Conservation (phyloP, 2,113 vertebrate species). For the Barbus barbus region DNA sequence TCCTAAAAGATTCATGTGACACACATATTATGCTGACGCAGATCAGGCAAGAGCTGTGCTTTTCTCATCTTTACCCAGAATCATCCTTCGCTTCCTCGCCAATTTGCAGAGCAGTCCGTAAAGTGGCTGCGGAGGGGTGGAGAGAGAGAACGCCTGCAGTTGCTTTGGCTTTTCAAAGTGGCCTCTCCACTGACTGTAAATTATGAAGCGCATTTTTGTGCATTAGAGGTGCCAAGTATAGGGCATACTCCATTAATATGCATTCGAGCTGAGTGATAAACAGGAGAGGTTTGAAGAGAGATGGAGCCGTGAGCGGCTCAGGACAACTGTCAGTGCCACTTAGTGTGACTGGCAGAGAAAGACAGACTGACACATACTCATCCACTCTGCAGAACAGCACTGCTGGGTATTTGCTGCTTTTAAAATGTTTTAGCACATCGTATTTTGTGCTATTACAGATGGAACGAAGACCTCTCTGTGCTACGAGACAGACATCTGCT, state of each 20-base stretch:
- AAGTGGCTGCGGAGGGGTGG: conserved; percentile 9
- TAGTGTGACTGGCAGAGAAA: conserved; percentile 31
- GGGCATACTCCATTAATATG: conserved; percentile 46
- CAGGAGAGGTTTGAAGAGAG: conserved; percentile 29
- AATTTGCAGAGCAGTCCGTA: conserved; percentile 39
- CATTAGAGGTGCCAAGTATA: conserved; percentile 43
- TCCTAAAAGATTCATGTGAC: conserved; percentile 30
- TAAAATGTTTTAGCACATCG: conserved; percentile 2
- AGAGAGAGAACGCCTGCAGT: not conserved
- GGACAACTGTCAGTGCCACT: conserved; percentile 42
- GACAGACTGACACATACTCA: conserved; percentile 26
- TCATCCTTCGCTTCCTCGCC: conserved; percentile 19
- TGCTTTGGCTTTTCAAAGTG: conserved; percentile 13
- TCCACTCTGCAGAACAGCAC: not conserved
- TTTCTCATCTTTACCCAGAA: conserved; percentile 46
- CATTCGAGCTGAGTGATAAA: conserved; percentile 22
- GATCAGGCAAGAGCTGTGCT: conserved; percentile 11
- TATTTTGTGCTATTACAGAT: not conserved
- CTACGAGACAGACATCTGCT: not conserved
- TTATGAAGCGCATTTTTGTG: conserved; percentile 43
- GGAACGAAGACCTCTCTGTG: not conserved
- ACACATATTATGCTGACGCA: conserved; percentile 39
- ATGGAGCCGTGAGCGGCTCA: conserved; percentile 4
- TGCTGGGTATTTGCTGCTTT: conserved; percentile 21
- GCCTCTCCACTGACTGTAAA: conserved; percentile 16